Conservation (phyloP, 1,140 invertebrate species). For the Bombus confusus region DNA sequence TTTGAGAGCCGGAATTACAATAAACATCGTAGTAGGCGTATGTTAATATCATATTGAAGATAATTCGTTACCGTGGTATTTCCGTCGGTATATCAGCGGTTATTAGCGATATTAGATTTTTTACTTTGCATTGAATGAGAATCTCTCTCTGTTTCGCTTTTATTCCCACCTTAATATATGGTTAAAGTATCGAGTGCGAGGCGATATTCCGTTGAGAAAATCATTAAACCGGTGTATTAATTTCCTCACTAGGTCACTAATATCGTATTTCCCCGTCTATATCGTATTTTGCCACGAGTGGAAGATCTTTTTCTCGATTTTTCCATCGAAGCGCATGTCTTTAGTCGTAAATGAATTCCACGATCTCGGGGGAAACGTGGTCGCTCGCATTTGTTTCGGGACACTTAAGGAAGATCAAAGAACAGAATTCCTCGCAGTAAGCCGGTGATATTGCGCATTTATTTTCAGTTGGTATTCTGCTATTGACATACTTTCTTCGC, state of each 20-base stretch:
- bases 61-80: not conserved
- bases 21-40: too few species aligned
- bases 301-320: not conserved
- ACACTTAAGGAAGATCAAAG: not conserved
- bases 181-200: not conserved
- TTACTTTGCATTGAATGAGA: too few species aligned
- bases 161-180: not conserved
- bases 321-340: not conserved
- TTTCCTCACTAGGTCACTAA: not conserved
- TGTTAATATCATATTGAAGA: not conserved
- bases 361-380: not conserved
- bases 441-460: not conserved
- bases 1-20: too few species aligned
- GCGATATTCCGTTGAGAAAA: not conserved
- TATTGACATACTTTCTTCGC: not conserved
- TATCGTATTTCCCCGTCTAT: not conserved
- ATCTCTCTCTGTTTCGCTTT: not conserved
- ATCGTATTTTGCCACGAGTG: not conserved
- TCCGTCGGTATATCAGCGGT: too few species aligned
- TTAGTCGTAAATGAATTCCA: conserved; percentile 14
- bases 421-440: not conserved
- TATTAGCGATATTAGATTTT: too few species aligned
- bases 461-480: not conserved
- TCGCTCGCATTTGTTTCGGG: not conserved
- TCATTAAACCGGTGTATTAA: conserved; percentile 5